These are phyloP conservation scores for Scelioninae gen. 2 DNA, from an alignment of 2,888 invertebrate genomes.

Conservation along the genomic window DNA sequence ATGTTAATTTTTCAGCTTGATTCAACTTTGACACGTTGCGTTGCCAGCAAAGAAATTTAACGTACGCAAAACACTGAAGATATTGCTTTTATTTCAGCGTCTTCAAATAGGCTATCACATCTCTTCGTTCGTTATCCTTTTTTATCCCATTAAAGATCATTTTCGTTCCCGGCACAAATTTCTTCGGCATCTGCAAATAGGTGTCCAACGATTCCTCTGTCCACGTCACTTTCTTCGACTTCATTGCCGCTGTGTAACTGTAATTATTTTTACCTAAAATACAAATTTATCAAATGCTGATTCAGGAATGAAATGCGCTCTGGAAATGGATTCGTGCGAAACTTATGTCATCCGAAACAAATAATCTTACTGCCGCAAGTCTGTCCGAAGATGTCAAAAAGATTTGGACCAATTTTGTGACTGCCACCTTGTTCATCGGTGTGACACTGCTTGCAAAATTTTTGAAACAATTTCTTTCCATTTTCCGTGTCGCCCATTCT, in stretches of 20 bases:
- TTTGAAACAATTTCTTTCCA: slow-evolving; percentile 82
- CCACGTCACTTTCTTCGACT: slow-evolving; percentile 82
- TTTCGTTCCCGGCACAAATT: slow-evolving; percentile 85
- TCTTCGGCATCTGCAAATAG: slow-evolving; percentile 84
- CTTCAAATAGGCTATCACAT: slow-evolving; percentile 82
- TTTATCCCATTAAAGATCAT: slow-evolving; percentile 86
- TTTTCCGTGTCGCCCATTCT: slow-evolving; percentile 81
- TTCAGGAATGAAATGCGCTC: no score
- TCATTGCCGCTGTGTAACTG: slow-evolving; percentile 80
- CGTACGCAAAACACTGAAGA: neutral
- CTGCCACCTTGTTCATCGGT: slow-evolving; percentile 80
- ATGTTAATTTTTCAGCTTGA: no score
- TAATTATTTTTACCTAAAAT: slow-evolving; percentile 74
- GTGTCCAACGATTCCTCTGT: slow-evolving; percentile 79
- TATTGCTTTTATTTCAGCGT: slow-evolving; percentile 62
- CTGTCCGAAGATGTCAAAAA: slow-evolving; percentile 80
- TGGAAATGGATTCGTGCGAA: no score
- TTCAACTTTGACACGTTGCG: no score
- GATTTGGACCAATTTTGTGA: slow-evolving; percentile 84
- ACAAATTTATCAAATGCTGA: no score
- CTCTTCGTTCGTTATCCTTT: slow-evolving; percentile 80
- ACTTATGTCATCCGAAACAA: neutral
- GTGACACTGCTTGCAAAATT: slow-evolving; percentile 83
- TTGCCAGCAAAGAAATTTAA: no score
- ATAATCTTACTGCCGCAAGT: slow-evolving; percentile 65